A percentile compares a stretch with the other conserved stretches of the same genome.
Conservation (phyloP, 2,113 vertebrate species). For the Rhabdornis inornatus region DNA sequence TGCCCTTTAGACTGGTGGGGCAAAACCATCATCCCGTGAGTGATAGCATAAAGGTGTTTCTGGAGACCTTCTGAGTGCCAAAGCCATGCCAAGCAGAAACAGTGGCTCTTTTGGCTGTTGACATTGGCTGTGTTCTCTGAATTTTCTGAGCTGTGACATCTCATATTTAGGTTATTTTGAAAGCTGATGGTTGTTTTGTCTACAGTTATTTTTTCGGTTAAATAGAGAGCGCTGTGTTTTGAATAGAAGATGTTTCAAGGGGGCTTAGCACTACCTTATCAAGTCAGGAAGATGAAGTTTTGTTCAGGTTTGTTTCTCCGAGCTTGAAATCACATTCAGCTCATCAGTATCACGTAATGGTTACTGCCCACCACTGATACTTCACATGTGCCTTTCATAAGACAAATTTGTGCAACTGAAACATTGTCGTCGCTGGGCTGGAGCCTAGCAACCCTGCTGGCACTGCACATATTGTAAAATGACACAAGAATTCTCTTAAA, state of each 20-base stretch:
- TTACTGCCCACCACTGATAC: not conserved
- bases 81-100: not conserved
- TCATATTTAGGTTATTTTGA: not conserved
- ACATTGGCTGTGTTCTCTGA: not conserved
- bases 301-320: not conserved
- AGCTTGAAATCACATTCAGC: not conserved
- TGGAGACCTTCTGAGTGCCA: not conserved
- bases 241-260: not conserved
- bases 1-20: not conserved
- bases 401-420: not conserved
- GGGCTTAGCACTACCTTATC: not conserved
- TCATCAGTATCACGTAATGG: not conserved
- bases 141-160: not conserved
- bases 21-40: not conserved
- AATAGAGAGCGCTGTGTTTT: not conserved
- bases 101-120: not conserved
- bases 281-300: not conserved
- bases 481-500: slow-evolving; percentile 36
- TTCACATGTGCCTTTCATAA: slow-evolving; percentile 5
- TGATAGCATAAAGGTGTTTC: not conserved
- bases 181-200: not conserved
- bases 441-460: slow-evolving; percentile 10
- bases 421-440: not conserved
- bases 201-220: not conserved
- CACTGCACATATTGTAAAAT: not conserved